These are phyloP conservation scores for Epirrhoe alternata DNA, from an alignment of 2,888 invertebrate species.

Conservation along the genomic window DNA sequence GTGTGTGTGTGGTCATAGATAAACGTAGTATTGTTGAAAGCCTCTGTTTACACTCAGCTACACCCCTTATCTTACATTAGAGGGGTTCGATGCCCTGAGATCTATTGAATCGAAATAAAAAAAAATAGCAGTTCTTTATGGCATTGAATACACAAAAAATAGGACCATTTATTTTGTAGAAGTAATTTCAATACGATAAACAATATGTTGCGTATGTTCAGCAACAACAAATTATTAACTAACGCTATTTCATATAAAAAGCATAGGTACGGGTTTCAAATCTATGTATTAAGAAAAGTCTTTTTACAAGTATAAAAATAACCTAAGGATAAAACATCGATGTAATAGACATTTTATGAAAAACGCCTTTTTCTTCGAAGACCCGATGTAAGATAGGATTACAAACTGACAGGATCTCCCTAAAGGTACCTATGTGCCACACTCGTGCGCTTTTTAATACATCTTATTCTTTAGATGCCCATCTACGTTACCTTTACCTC, in stretches of 20 bases:
- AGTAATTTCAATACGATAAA: background rate
- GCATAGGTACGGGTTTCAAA: background rate
- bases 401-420: background rate
- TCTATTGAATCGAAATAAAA: conserved; percentile 12
- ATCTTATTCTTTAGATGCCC: background rate
- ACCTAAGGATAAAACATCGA: background rate
- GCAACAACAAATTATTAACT: background rate
- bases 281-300: background rate
- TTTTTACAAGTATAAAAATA: background rate
- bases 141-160: background rate
- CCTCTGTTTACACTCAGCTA: conserved; percentile 13
- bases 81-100: conserved; percentile 1
- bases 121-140: background rate
- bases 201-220: background rate
- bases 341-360: background rate
- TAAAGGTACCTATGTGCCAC: background rate
- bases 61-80: conserved; percentile 14
- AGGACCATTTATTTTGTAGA: background rate
- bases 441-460: background rate
- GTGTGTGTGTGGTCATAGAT: conserved; percentile 15
- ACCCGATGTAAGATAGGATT: background rate
- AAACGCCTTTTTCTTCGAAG: background rate
- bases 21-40: conserved; percentile 1
- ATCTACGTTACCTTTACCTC: background rate
- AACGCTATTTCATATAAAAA: background rate